These are phyloP conservation scores for Microctonus hyperodae DNA, from an alignment of 2,888 invertebrate species.

Conservation along the genomic window DNA sequence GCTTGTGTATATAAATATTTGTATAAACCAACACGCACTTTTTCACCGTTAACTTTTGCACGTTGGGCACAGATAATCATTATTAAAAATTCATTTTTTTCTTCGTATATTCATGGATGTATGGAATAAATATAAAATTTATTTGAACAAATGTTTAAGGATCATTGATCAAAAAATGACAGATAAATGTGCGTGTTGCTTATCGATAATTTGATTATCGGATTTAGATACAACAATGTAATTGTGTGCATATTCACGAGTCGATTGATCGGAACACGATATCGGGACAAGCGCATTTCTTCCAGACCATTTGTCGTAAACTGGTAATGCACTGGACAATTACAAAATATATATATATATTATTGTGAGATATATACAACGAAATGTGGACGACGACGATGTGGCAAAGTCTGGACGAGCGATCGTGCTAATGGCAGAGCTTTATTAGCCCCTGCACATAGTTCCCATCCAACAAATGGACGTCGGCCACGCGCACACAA, in stretches of 20 bases:
- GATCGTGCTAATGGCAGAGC: constrained; percentile 39
- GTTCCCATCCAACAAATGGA: constrained; percentile 10
- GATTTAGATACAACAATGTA: constrained; percentile 8
- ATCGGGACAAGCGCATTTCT: constrained; percentile 37
- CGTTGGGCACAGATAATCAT: no score
- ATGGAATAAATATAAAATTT: no score
- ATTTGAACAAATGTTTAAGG: background rate
- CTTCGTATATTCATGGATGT: background rate
- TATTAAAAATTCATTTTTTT: background rate
- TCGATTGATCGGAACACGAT: constrained; percentile 39
- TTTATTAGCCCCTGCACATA: constrained; percentile 39
- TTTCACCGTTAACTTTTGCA: background rate
- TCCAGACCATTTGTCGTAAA: constrained; percentile 43
- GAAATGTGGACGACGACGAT: constrained; percentile 26
- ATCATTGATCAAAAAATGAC: background rate
- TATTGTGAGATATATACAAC: constrained; percentile 5
- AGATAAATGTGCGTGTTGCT: constrained; percentile 7
- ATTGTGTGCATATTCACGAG: constrained; percentile 30
- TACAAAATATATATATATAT: background rate
- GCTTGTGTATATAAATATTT: no score
- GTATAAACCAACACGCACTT: background rate
- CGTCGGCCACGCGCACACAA: constrained; percentile 28
- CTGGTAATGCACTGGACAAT: constrained; percentile 22
- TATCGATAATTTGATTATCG: constrained; percentile 40
- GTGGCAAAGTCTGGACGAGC: constrained; percentile 30